phyloP scores from a whole-genome alignment of 2,113 vertebrate genomes.

The Xerus inauris region DNA sequence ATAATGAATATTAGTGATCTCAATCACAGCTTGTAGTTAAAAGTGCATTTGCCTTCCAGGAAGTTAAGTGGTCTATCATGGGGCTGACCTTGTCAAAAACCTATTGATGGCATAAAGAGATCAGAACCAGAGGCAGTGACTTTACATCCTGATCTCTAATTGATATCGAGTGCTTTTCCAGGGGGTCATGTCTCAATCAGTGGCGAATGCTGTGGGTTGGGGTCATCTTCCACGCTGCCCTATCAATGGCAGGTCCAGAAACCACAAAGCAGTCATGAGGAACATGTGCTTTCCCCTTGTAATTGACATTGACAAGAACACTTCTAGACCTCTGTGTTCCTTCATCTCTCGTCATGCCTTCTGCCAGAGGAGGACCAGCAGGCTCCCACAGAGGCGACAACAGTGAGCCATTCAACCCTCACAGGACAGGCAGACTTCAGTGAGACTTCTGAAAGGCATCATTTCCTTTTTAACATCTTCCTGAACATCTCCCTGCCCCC shows the following conservation, averaged over 20 bases:
- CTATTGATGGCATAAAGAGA: neutral
- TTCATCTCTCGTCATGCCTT: neutral
- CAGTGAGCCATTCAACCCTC: neutral
- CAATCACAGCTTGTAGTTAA: neutral
- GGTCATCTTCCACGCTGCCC: neutral
- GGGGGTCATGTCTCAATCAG: constrained; percentile 12
- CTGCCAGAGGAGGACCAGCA: neutral
- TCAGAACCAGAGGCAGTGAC: constrained; percentile 30
- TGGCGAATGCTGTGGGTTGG: neutral
- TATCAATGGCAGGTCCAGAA: neutral
- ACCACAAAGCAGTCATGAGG: neutral
- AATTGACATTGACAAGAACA: neutral
- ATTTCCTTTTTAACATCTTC: neutral
- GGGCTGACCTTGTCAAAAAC: constrained; percentile 29
- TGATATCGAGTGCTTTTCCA: constrained; percentile 44
- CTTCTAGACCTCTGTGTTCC: neutral
- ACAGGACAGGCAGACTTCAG: neutral
- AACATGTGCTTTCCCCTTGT: neutral
- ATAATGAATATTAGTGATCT: constrained; percentile 37
- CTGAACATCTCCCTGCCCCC: neutral
- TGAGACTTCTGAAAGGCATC: neutral
- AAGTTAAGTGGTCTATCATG: constrained; percentile 20
- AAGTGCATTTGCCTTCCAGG: constrained; percentile 11
- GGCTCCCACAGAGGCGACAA: neutral
- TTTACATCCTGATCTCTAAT: constrained; percentile 46